Base-by-base conservation (phyloP, 2,888 invertebrate genomes). In the Athalia cordata region DNA sequence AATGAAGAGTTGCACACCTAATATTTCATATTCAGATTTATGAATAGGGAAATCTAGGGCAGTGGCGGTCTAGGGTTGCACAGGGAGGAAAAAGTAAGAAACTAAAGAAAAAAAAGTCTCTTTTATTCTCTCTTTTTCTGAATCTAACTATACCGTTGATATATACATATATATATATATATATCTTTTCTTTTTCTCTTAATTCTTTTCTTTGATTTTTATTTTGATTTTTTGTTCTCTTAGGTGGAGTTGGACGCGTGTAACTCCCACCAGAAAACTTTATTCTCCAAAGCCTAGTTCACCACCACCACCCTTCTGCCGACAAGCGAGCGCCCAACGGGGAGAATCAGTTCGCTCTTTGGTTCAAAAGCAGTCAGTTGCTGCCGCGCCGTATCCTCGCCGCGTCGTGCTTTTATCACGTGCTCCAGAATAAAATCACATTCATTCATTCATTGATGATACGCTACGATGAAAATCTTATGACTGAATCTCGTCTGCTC, bases 211-310 rank as follows among this genome's bases (percentile, higher is more conserved):
- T 29, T 29, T 29, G 29, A 29, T 29, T 29, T 29, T 29, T 29
- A 29, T 29, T 29, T 29, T 29, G 0, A 0, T 29, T 29, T 29
- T 29, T 29, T 29, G 0, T 29, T 29, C 29, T 29, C 29, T 29
- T 29, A 29, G 29, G 29, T 29, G 29, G 29, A 29, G 29, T 29
- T 29, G 29, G 29, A 29, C 29, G 61, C 13, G 61, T 11, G 11
- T 8, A 55, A 45, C 59, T 47, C 72, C 72, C 72, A 72, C 72
- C 29, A 15, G 57, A 45, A 43, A 72, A 72, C 72, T 72, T 59
- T 72, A 72, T 72, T 72, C 72, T 47, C 59, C 72, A 29, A 29
- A 29, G 29, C 29, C 29, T 29, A 47, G 57, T 72, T 72, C 72
- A 72, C 72, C 72, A 72, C 72, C 70, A 72, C 70, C 70, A 50